phyloP scores from a whole-genome alignment of 35 echinoderm and acorn worm species.

The Ophioderma brevispina region DNA sequence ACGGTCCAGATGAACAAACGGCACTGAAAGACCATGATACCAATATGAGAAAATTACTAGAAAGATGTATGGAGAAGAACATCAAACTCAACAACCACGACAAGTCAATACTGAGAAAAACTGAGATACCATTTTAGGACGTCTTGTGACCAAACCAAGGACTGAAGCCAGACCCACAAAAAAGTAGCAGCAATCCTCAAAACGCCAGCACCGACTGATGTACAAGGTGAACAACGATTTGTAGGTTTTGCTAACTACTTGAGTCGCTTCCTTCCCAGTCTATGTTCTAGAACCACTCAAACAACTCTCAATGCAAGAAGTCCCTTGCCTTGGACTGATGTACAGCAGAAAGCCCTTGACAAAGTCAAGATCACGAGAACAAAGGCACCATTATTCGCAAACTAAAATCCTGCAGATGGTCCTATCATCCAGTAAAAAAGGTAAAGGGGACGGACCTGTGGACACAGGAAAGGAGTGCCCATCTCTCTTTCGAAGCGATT shows the following conservation, averaged over 20 bases:
- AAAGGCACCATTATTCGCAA: not conserved
- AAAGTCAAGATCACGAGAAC: not conserved
- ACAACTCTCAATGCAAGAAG: too few relatives aligned
- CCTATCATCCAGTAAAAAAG: not conserved
- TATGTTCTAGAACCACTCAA: too few relatives aligned
- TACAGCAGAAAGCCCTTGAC: not conserved
- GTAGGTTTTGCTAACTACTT: too few relatives aligned
- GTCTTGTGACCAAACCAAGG: slow-evolving; percentile 2
- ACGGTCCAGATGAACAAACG: slow-evolving; percentile 1
- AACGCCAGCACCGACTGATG: too few relatives aligned
- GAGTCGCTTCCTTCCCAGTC: too few relatives aligned
- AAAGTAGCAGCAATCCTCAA: too few relatives aligned
- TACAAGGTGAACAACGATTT: too few relatives aligned
- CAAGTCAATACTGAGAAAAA: not conserved
- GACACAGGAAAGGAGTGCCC: too few relatives aligned
- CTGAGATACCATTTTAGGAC: not conserved
- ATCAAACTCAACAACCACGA: slow-evolving; percentile 4
- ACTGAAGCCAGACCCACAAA: slow-evolving; percentile 25
- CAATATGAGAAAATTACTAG: slow-evolving; percentile 9
- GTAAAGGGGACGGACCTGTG: too few relatives aligned
- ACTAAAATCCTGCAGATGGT: not conserved
- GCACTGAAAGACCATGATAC: slow-evolving; percentile 33
- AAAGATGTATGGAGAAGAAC: slow-evolving; percentile 5
- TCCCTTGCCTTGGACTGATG: too few relatives aligned
- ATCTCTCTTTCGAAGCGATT: too few relatives aligned